These are phyloP conservation scores for Laticauda laticaudata DNA, from an alignment of 2,113 vertebrate species.

Conservation along the genomic window DNA sequence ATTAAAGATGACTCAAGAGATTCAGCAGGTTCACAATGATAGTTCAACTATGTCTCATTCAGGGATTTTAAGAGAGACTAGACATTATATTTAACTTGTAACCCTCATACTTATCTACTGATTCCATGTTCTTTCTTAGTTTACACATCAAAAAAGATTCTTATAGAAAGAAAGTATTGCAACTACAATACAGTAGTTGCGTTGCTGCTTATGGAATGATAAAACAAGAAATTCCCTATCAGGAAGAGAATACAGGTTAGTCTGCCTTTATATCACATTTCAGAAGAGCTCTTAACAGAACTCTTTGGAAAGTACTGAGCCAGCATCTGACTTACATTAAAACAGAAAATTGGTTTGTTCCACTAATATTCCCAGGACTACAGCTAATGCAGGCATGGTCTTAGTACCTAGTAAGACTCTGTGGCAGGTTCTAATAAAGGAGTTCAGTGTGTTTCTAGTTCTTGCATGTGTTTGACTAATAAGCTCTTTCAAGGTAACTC, in stretches of 20 bases:
- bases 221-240: not conserved
- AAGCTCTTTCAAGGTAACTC: not conserved
- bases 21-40: not conserved
- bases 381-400: slow-evolving; percentile 2
- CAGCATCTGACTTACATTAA: not conserved
- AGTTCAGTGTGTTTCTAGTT: slow-evolving; percentile 13
- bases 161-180: not conserved
- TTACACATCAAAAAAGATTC: not conserved
- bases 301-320: not conserved
- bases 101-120: not conserved
- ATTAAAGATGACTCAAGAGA: not conserved
- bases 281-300: slow-evolving; percentile 3
- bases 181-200: not conserved
- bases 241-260: not conserved
- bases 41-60: not conserved
- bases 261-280: not conserved
- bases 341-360: slow-evolving; percentile 6
- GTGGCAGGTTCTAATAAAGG: slow-evolving; percentile 22
- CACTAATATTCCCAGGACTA: slow-evolving; percentile 1
- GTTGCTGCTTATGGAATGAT: not conserved
- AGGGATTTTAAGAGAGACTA: not conserved
- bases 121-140: not conserved
- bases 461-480: slow-evolving; percentile 5
- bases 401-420: slow-evolving; percentile 15
- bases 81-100: not conserved